Conservation (phyloP, 2,113 vertebrate species). For the Xenus cinereus region DNA sequence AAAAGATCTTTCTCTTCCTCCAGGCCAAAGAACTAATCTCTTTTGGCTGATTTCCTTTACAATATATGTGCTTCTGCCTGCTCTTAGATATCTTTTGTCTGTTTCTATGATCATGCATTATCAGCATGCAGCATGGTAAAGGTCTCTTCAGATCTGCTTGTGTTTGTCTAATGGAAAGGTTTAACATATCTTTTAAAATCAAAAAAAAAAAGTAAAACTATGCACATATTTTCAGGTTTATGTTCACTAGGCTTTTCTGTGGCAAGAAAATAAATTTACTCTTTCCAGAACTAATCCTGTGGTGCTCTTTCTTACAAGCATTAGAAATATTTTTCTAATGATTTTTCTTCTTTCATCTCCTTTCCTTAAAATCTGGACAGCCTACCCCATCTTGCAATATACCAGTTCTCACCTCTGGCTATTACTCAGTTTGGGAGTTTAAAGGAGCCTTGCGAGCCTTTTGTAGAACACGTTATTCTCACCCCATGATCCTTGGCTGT, state of each 20-base stretch:
- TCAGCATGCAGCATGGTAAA: not conserved
- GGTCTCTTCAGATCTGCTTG: not conserved
- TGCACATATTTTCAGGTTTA: not conserved
- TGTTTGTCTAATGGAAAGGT: not conserved
- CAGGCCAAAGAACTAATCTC: not conserved
- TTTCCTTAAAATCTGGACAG: not conserved
- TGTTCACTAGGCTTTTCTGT: not conserved
- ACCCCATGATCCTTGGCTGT: not conserved
- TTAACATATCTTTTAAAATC: not conserved
- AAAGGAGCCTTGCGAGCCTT: not conserved
- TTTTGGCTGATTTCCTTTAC: not conserved
- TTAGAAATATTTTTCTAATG: not conserved
- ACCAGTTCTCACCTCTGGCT: not conserved
- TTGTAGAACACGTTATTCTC: not conserved
- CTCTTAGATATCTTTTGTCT: not conserved
- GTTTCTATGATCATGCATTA: not conserved
- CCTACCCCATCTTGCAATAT: not conserved
- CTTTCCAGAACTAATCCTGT: not conserved
- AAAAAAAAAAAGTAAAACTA: not conserved
- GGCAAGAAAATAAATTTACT: not conserved
- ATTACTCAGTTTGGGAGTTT: not conserved
- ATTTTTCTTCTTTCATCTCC: not conserved
- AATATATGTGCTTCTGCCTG: not conserved
- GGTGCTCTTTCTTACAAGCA: not conserved
- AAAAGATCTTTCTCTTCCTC: not conserved